A percentile compares a stretch with the other conserved stretches of the same genome.
Conservation (phyloP, 2,888 invertebrate genomes). For the Archaeoteleia sp. region DNA sequence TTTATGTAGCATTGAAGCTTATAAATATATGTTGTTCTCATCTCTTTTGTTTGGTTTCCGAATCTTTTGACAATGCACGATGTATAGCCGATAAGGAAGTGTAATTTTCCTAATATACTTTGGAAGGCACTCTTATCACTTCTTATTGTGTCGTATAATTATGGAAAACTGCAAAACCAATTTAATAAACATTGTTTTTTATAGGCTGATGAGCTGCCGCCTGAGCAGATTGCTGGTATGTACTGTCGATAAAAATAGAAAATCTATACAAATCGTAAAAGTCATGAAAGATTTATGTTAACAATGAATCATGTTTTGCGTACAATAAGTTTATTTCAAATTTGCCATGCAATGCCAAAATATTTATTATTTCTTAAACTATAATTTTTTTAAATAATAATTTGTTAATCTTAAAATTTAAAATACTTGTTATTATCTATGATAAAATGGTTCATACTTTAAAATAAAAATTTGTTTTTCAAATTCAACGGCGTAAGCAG, state of each 20-base stretch:
- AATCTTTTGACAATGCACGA: constrained; percentile 43
- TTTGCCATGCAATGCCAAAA: constrained; percentile 3
- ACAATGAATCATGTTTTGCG: constrained; percentile 35
- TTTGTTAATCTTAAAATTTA: too few relatives aligned
- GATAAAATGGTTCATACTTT: constrained; percentile 24
- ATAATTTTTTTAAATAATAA: too few relatives aligned
- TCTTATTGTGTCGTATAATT: constrained; percentile 14
- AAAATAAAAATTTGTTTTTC: constrained; percentile 22
- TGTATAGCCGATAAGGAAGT: constrained; percentile 36
- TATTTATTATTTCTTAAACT: too few relatives aligned
- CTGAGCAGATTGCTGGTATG: constrained; percentile 94
- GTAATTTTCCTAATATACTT: constrained; percentile 37
- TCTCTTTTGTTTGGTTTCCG: constrained; percentile 40
- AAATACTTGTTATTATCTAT: constrained; percentile 19
- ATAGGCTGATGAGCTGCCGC: constrained; percentile 91
- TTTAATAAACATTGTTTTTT: constrained; percentile 71
- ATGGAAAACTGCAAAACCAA: constrained; percentile 16
- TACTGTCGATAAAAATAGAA: constrained; percentile 58
- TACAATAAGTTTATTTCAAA: constrained; percentile 27
- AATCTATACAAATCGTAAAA: constrained; percentile 1
- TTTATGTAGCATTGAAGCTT: too few relatives aligned
- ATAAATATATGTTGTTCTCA: constrained; percentile 4
- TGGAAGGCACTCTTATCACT: constrained; percentile 34
- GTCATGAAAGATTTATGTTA: constrained; percentile 7
- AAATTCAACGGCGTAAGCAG: constrained; percentile 48